Evolutionary conservation across 2,113 vertebrate genomes (phyloP).

Genomic region (Oreocharis arfaki): DNA sequence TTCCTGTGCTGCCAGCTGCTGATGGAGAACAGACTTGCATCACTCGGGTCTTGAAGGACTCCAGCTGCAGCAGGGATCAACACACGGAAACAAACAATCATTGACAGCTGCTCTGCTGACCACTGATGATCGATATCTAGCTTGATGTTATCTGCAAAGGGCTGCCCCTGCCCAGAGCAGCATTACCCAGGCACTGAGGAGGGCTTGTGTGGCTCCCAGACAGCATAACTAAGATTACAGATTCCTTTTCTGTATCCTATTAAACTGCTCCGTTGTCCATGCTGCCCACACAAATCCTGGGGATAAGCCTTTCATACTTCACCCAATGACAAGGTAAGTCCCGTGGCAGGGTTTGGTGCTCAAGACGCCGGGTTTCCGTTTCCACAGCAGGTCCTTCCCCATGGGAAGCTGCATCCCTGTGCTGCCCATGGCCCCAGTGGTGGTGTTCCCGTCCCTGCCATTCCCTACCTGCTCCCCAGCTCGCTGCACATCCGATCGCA

Average conservation of each 20-base stretch:
- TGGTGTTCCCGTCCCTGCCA: background rate
- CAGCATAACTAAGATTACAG: accelerated
- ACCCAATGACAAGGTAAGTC: accelerated
- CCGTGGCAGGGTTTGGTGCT: background rate
- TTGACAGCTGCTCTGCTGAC: accelerated
- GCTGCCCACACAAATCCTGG: background rate
- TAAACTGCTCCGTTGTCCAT: background rate
- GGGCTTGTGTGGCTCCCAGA: no score
- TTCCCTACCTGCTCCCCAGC: slow-evolving; percentile 61
- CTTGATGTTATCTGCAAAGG: background rate
- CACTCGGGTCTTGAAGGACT: slow-evolving; percentile 67
- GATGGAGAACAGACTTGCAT: slow-evolving; percentile 38
- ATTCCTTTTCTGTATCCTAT: background rate
- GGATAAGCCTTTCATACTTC: background rate
- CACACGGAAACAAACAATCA: background rate
- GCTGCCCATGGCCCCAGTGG: accelerated
- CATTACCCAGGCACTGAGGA: background rate
- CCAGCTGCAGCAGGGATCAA: slow-evolving; percentile 48
- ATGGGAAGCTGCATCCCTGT: accelerated
- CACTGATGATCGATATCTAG: accelerated
- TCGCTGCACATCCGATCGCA: slow-evolving; percentile 35
- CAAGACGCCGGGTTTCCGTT: background rate
- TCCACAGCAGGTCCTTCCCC: background rate
- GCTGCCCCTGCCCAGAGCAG: background rate
- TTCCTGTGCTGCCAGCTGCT: background rate